Conservation (phyloP, 2,113 vertebrate genomes). For the Phrynosoma platyrhinos region DNA sequence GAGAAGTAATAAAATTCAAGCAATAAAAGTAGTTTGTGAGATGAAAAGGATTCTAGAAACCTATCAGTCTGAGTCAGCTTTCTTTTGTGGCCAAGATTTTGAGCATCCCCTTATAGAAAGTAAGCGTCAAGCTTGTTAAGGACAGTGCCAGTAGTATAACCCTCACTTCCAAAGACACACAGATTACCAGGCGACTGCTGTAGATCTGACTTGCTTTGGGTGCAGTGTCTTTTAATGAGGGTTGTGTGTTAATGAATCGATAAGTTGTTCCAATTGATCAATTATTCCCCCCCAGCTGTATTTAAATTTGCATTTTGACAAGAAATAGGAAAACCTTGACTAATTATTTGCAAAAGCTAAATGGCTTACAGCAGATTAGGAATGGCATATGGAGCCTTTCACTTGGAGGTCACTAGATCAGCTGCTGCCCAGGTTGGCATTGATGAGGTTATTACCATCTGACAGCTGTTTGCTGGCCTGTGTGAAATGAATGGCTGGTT, state of each 20-base stretch:
- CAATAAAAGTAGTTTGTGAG: not conserved
- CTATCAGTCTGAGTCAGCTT: not conserved
- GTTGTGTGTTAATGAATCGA: conserved; percentile 28
- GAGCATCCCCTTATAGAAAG: not conserved
- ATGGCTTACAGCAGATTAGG: conserved; percentile 14
- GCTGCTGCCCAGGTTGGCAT: conserved; percentile 34
- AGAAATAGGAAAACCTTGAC: conserved; percentile 1
- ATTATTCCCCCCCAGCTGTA: conserved; percentile 61
- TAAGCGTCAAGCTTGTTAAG: not conserved
- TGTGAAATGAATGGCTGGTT: conserved; percentile 24
- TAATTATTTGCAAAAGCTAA: conserved; percentile 21
- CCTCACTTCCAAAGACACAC: not conserved
- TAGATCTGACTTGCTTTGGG: not conserved
- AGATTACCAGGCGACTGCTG: not conserved
- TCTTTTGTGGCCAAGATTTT: not conserved
- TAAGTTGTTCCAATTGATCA: conserved; percentile 51
- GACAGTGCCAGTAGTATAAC: not conserved
- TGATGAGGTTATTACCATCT: not conserved
- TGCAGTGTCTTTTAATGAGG: not conserved
- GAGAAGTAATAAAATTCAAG: not conserved
- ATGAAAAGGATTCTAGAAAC: not conserved
- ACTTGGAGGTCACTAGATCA: conserved; percentile 41
- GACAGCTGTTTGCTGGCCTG: conserved; percentile 25
- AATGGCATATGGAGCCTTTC: conserved; percentile 11
- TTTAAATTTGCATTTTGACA: conserved; percentile 34